Conservation (phyloP, 1,140 invertebrate species). For the Trichonephila clavipes region DNA sequence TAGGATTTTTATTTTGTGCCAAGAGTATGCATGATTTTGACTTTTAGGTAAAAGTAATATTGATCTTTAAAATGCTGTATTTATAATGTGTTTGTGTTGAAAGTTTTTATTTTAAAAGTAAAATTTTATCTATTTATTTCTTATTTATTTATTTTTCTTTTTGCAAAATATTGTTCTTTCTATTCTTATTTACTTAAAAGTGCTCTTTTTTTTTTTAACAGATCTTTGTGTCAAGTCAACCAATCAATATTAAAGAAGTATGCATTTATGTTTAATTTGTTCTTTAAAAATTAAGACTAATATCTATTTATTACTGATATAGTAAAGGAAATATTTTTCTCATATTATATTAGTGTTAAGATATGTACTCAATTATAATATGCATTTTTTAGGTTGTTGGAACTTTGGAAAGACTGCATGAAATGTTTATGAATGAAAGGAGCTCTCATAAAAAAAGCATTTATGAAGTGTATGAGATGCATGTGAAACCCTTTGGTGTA, state of each 20-base stretch:
- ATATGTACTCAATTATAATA: background rate
- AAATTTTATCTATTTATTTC: too few species aligned
- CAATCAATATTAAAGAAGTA: constrained; percentile 39
- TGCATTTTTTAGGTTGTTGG: constrained; percentile 32
- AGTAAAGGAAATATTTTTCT: too few species aligned
- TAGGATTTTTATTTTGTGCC: too few species aligned
- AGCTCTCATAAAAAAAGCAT: background rate
- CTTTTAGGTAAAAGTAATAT: too few species aligned
- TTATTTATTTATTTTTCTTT: background rate
- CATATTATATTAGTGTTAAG: too few species aligned
- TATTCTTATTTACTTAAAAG: too few species aligned
- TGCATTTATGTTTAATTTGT: background rate
- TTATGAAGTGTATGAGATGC: constrained; percentile 11
- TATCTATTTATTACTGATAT: too few species aligned
- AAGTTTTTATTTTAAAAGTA: too few species aligned
- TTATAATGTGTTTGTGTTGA: too few species aligned
- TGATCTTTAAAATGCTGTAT: too few species aligned
- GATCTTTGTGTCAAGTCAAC: constrained; percentile 52
- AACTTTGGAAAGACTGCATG: constrained; percentile 19
- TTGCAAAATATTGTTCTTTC: background rate
- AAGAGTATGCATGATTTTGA: too few species aligned
- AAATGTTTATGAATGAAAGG: constrained; percentile 27
- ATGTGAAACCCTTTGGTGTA: constrained; percentile 46
- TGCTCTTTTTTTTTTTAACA: background rate
- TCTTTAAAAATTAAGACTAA: background rate